Base-by-base conservation (phyloP, 2,797 vertebrate species). In the Cuniculus paca region DNA sequence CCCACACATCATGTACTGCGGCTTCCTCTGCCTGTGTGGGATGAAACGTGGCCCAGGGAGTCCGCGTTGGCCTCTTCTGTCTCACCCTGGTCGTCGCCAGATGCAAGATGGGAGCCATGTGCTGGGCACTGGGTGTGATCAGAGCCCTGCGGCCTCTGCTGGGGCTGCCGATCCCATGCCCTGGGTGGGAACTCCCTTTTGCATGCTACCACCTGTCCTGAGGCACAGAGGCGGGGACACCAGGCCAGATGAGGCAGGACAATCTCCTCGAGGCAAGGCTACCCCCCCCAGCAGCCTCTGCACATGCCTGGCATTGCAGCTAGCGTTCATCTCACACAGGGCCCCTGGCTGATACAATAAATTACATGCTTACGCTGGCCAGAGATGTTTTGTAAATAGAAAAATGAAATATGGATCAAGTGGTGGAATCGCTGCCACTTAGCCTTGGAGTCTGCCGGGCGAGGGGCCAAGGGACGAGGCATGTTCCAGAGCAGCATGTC, bases 11-110 rank as follows among this genome's bases (percentile, higher is more conserved):
- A 45, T 36, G 24, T 48, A 39, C 42, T 90, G 48, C 89, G 84
- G 78, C 85, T 95, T 97, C 81, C 94, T 96, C 94, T 68, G 88
- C 78, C 65, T 88, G 50, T 74, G 50, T 82, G 95, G 95, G 60
- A 90, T 61, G 82, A 91, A 94, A 95, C 31, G 24, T 31, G 83
- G 94, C 58, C n/a, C n/a, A 28, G 58, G 85, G 91, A 90, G 45
- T 92, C 81, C 85, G 31, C 42, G 8, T 78, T 86, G 65, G 26
- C 45, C 74, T 78, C 91, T 93, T n/a, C 90, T 60, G 24, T 14
- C 17, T 20, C 72, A 70, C 39, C 52, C 68, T 95, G 93, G 81
- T 94, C 75, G 81, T 82, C 61, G 85, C 87, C 79, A 81, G 78
- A 68, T n/a, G 36, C 70, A 36, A 95, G 36, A 81, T 4, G 42